These are phyloP conservation scores for Cyprinus carpio DNA, from an alignment of 2,113 vertebrate species.

Conservation along the genomic window DNA sequence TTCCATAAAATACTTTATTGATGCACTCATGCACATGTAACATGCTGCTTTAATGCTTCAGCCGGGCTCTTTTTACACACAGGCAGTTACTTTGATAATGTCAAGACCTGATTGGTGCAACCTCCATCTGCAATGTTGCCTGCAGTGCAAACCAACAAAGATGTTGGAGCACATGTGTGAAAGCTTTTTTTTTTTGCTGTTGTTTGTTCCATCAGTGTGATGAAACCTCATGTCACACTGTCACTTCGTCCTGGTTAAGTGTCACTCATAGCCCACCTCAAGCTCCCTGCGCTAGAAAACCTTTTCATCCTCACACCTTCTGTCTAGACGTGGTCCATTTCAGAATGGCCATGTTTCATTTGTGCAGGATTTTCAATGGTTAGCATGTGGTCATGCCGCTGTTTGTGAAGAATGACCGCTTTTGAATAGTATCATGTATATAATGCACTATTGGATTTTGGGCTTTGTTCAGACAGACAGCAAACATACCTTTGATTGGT, in stretches of 20 bases:
- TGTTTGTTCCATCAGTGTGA: background rate
- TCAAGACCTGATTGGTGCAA: background rate
- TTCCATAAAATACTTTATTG: background rate
- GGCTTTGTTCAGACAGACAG: background rate
- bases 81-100: background rate
- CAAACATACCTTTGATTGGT: background rate
- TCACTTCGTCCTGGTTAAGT: slow-evolving; percentile 18
- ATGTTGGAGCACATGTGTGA: slow-evolving; percentile 1
- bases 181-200: background rate
- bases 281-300: background rate
- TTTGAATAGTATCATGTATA: background rate
- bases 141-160: slow-evolving; percentile 8
- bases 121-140: background rate
- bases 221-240: slow-evolving; percentile 12
- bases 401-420: background rate
- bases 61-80: background rate
- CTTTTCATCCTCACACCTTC: slow-evolving; percentile 1
- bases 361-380: background rate
- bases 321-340: background rate
- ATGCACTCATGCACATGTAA: background rate
- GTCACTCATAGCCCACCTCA: background rate
- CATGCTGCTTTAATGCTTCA: background rate
- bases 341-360: background rate
- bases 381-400: background rate
- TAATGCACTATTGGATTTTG: background rate